A percentile compares a stretch with the other conserved stretches of the same genome.
phyloP scores from a whole-genome alignment of 2,797 vertebrate genomes.

The Babyrousa celebensis region DNA sequence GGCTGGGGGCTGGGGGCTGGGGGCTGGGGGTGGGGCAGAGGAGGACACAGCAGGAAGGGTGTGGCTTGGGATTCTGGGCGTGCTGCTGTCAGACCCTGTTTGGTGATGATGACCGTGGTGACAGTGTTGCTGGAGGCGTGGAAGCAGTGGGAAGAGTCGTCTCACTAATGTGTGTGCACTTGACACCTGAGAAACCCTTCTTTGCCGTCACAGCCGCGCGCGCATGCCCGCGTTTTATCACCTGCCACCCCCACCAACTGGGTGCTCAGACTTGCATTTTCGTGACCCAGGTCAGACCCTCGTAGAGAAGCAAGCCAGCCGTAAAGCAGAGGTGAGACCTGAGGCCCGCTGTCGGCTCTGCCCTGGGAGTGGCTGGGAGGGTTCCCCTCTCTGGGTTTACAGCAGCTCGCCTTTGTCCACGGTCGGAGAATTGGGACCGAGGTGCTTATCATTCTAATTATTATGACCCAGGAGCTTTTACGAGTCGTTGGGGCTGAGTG shows the following conservation, averaged over 20 bases:
- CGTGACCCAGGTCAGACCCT: neutral
- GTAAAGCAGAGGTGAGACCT: neutral
- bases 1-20: neutral
- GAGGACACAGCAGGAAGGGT: neutral
- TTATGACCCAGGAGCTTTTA: conserved; percentile 41
- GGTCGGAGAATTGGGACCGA: conserved; percentile 26
- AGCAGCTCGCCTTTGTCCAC: neutral
- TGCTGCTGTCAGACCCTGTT: neutral
- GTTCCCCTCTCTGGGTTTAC: neutral
- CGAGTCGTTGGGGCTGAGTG: neutral
- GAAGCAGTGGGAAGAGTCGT: neutral
- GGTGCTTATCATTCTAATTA: neutral
- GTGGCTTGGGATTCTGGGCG: neutral
- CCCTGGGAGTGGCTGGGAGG: neutral
- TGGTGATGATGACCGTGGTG: neutral
- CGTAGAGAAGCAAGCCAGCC: neutral
- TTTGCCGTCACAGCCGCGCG: neutral
- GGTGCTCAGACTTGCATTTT: neutral
- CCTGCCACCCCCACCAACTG: neutral
- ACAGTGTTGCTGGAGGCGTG: neutral
- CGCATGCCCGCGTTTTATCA: neutral
- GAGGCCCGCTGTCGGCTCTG: neutral
- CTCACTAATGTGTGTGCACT: neutral
- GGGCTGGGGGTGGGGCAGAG: neutral
- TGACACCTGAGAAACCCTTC: neutral